These are phyloP conservation scores for Arvicola amphibius DNA, from an alignment of 2,797 vertebrate species.

Conservation along the genomic window DNA sequence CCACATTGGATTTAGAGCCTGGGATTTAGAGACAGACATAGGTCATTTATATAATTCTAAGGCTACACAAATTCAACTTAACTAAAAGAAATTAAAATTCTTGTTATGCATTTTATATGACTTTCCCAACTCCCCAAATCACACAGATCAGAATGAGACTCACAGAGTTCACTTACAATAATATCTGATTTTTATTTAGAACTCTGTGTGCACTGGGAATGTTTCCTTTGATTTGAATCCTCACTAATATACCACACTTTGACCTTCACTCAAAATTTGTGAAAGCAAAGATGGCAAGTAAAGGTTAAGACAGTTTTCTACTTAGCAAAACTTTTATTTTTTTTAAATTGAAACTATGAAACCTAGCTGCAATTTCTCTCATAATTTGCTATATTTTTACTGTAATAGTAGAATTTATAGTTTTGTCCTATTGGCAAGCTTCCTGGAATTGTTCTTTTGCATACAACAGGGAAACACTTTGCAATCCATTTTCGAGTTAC, in stretches of 20 bases:
- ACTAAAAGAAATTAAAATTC: not conserved
- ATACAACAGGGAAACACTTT: slow-evolving; percentile 59
- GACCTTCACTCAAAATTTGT: slow-evolving; percentile 3
- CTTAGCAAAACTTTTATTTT: not conserved
- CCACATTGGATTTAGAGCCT: not conserved
- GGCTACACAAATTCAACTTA: not conserved
- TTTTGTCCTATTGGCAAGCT: slow-evolving; percentile 64
- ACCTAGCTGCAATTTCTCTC: slow-evolving; percentile 30
- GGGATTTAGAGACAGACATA: not conserved
- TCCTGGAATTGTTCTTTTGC: slow-evolving; percentile 34
- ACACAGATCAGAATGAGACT: not conserved
- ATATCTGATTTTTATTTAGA: slow-evolving; percentile 16
- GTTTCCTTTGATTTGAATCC: not conserved
- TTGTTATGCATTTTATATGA: not conserved
- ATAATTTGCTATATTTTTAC: slow-evolving; percentile 27
- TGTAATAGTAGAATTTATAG: slow-evolving; percentile 23
- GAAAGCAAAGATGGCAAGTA: not conserved
- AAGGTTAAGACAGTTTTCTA: slow-evolving; percentile 36
- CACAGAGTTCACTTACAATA: not conserved
- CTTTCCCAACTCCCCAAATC: not conserved
- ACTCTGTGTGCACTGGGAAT: not conserved
- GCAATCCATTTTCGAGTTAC: slow-evolving; percentile 37
- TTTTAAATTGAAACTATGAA: not conserved
- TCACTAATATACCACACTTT: not conserved
- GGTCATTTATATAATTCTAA: not conserved